Evolutionary conservation across 2,113 vertebrate species (phyloP).

Genomic region (Sebastes fasciatus): DNA sequence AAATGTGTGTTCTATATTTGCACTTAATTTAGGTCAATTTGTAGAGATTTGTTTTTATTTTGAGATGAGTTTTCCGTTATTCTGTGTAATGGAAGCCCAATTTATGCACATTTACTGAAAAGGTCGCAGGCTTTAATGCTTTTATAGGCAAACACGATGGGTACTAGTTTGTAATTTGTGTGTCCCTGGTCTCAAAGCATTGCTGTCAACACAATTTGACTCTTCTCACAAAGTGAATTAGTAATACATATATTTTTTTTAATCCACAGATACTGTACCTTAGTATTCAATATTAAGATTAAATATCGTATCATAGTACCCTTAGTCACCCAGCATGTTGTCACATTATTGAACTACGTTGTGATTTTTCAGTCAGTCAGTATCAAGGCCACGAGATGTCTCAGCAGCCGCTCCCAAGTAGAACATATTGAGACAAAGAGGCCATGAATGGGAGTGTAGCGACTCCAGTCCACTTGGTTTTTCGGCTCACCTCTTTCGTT

Average conservation of each 20-base stretch:
- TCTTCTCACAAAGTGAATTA: no score
- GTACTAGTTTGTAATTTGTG: not conserved
- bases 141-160: not conserved
- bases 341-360: not conserved
- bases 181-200: not conserved
- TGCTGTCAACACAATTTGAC: no score
- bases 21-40: not conserved
- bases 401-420: not conserved
- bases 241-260: not conserved
- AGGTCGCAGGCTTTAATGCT: not conserved
- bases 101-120: not conserved
- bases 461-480: no score
- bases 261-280: not conserved
- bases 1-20: not conserved
- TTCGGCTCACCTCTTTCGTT: not conserved
- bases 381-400: no score
- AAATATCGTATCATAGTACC: not conserved
- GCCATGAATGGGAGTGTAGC: no score
- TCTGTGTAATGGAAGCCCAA: not conserved
- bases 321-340: not conserved
- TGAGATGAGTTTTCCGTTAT: not conserved
- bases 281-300: not conserved
- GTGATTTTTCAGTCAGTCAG: no score
- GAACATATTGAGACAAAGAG: no score
- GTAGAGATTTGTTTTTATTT: not conserved